phyloP scores from a whole-genome alignment of 2,888 invertebrate species.

The Keiferia lycopersicella region DNA sequence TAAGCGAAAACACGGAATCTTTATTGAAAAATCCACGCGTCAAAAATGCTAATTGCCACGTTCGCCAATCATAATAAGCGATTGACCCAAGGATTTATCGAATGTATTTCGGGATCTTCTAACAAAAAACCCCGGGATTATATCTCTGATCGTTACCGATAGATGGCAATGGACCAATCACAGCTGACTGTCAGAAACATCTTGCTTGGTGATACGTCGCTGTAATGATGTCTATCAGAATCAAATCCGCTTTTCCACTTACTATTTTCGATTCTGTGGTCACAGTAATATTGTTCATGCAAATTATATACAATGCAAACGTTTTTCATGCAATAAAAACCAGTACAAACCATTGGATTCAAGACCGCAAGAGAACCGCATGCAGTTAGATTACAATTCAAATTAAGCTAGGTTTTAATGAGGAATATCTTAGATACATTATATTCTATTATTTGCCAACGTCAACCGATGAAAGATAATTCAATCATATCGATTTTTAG shows the following conservation, averaged over 20 bases:
- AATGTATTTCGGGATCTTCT: no score
- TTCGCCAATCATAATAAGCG: no score
- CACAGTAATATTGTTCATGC: neutral
- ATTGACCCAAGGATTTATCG: no score
- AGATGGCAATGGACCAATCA: no score
- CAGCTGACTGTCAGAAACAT: no score
- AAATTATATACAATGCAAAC: neutral
- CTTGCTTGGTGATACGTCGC: no score
- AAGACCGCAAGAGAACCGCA: conserved; percentile 3
- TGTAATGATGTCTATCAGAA: neutral
- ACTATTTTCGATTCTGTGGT: neutral
- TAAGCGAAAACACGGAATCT: neutral
- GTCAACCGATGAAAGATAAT: neutral
- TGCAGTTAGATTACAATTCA: conserved; percentile 4
- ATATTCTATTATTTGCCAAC: neutral
- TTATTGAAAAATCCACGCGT: no score
- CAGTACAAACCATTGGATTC: neutral
- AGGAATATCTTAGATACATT: neutral
- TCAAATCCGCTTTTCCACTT: neutral
- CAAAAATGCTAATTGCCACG: no score
- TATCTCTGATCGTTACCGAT: no score
- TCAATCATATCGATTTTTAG: neutral
- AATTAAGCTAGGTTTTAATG: neutral
- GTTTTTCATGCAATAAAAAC: no score
- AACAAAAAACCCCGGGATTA: no score